A percentile compares a stretch with the other conserved stretches of the same genome.
Conservation (phyloP, 2,888 invertebrate genomes). For the Rosalia funebris region DNA sequence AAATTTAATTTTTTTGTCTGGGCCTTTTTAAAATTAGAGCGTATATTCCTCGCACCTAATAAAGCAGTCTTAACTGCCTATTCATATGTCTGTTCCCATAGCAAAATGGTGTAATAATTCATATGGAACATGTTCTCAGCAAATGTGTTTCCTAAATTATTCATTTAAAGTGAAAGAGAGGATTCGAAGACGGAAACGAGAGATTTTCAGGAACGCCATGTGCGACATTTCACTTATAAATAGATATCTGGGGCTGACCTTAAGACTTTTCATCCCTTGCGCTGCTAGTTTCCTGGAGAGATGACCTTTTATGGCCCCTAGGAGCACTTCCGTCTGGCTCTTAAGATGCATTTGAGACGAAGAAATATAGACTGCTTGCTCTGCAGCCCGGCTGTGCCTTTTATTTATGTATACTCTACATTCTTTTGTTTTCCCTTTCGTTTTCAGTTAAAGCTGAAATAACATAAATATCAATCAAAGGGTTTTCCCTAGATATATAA, state of each 20-base stretch:
- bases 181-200: constrained; percentile 16
- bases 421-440: constrained; percentile 38
- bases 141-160: constrained; percentile 39
- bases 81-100: constrained; percentile 24
- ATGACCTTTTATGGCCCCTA: constrained; percentile 50
- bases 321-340: constrained; percentile 46
- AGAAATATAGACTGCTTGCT: constrained; percentile 46
- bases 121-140: constrained; percentile 29
- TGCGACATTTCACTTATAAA: constrained; percentile 48
- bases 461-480: constrained; percentile 50
- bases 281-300: constrained; percentile 46
- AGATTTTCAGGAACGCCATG: constrained; percentile 35
- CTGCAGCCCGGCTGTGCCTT: constrained; percentile 40
- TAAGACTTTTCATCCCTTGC: constrained; percentile 42
- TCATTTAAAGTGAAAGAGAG: constrained; percentile 30
- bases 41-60: constrained; percentile 22
- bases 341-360: constrained; percentile 49
- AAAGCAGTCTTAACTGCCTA: constrained; percentile 20
- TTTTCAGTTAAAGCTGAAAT: constrained; percentile 39
- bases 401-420: constrained; percentile 37
- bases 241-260: constrained; percentile 42
- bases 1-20: background rate
- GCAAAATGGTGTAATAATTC: constrained; percentile 15
- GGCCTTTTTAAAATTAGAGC: background rate
- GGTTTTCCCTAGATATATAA: constrained; percentile 36